These are phyloP conservation scores for Samia ricini DNA, from an alignment of 1,140 invertebrate species.

Conservation along the genomic window DNA sequence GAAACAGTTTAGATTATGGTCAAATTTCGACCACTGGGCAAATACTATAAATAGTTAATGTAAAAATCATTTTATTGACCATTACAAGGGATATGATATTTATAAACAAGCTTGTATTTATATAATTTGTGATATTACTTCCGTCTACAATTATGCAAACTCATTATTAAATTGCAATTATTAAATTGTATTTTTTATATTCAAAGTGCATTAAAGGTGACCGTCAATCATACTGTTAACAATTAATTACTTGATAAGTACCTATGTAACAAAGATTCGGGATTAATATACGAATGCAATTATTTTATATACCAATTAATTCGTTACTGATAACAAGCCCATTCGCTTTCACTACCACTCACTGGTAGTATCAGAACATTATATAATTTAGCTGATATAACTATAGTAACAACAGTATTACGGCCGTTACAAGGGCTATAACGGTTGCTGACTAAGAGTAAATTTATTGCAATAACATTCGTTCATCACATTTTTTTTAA, in stretches of 20 bases:
- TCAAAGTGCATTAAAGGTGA: background rate
- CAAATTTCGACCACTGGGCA: no score
- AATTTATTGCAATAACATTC: no score
- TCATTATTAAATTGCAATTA: background rate
- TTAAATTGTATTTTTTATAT: background rate
- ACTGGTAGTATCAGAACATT: background rate
- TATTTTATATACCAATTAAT: background rate
- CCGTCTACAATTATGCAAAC: background rate
- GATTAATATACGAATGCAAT: background rate
- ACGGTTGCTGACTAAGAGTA: no score
- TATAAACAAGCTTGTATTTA: no score
- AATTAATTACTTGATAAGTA: background rate
- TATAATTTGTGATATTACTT: no score
- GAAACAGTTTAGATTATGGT: no score
- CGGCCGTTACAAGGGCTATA: no score
- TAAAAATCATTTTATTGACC: no score
- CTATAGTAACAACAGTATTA: background rate
- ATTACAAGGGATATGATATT: no score
- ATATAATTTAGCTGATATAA: background rate
- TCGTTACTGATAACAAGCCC: background rate
- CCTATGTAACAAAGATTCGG: background rate
- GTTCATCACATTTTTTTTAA: no score
- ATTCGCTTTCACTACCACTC: background rate
- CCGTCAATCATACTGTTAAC: background rate
- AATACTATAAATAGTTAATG: no score